phyloP scores from a whole-genome alignment of 1,140 invertebrate genomes.

The Mamestra configurata region DNA sequence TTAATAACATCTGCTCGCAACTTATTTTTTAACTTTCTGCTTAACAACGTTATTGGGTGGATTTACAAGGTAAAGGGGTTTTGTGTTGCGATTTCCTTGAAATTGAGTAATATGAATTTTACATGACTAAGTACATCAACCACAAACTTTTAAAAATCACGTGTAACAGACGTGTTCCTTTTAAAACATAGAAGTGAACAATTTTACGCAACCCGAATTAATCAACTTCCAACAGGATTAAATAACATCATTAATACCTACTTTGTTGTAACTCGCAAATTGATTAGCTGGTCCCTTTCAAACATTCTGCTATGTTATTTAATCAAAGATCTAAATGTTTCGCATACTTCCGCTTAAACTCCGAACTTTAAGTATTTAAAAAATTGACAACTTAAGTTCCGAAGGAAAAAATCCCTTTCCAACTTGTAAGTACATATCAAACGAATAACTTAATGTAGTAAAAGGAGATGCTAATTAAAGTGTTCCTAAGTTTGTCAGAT shows the following conservation, averaged over 20 bases:
- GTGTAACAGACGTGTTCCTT: neutral
- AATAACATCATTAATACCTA: slow-evolving; percentile 47
- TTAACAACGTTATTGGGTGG: slow-evolving; percentile 59
- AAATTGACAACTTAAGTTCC: slow-evolving; percentile 35
- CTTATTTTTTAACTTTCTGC: slow-evolving; percentile 69
- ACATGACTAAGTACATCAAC: neutral
- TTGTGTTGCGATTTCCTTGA: neutral
- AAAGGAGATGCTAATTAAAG: slow-evolving; percentile 63
- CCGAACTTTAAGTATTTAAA: slow-evolving; percentile 31
- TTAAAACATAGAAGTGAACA: neutral
- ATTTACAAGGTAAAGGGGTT: slow-evolving; percentile 10
- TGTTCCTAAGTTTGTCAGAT: slow-evolving; percentile 75
- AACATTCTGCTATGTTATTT: slow-evolving; percentile 48
- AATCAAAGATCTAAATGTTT: slow-evolving; percentile 47
- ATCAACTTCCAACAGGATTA: slow-evolving; percentile 41
- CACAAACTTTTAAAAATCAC: neutral
- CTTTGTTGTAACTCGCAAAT: slow-evolving; percentile 46
- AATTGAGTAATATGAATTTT: neutral
- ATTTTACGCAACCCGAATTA: slow-evolving; percentile 32
- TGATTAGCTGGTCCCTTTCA: slow-evolving; percentile 40
- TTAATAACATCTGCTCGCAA: slow-evolving; percentile 76
- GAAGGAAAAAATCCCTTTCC: slow-evolving; percentile 16
- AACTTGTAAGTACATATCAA: slow-evolving; percentile 24
- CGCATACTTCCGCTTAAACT: slow-evolving; percentile 36
- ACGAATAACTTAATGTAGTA: slow-evolving; percentile 51